phyloP scores from a whole-genome alignment of 2,888 invertebrate species.

The Cistogaster globosa region DNA sequence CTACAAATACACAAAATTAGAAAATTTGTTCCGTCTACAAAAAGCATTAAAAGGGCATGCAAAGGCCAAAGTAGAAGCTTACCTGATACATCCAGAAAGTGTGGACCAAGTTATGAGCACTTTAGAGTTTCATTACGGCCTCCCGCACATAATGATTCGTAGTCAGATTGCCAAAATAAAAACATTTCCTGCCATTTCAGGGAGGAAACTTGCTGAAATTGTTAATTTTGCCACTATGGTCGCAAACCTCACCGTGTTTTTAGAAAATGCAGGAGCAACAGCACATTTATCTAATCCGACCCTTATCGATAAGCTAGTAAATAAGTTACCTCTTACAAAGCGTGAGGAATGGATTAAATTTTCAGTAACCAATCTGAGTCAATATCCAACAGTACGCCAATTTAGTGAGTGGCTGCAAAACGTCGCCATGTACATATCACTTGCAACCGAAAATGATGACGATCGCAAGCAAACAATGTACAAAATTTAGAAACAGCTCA shows the following conservation, averaged over 20 bases:
- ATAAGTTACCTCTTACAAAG: constrained; percentile 55
- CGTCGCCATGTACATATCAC: constrained; percentile 38
- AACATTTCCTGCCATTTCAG: constrained; percentile 45
- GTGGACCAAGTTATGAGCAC: neutral
- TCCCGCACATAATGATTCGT: neutral
- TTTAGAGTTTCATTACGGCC: neutral
- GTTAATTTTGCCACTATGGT: constrained; percentile 57
- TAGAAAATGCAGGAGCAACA: constrained; percentile 52
- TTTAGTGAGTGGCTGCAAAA: constrained; percentile 58
- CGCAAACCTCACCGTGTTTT: constrained; percentile 55
- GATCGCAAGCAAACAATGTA: constrained; percentile 18
- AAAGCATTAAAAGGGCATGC: constrained; percentile 45
- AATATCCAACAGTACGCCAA: constrained; percentile 48
- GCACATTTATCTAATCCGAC: constrained; percentile 54
- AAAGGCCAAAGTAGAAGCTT: neutral
- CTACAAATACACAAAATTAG: constrained; percentile 53
- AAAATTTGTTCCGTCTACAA: constrained; percentile 62
- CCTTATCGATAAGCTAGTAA: constrained; percentile 40
- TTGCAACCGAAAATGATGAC: constrained; percentile 9
- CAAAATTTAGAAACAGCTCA: constrained; percentile 30
- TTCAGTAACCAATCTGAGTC: constrained; percentile 10
- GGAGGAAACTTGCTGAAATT: constrained; percentile 41
- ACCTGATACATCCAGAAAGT: neutral
- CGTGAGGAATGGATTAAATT: constrained; percentile 52
- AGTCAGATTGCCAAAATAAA: constrained; percentile 58